A percentile compares a stretch with the other conserved stretches of the same genome.
Evolutionary conservation across 2,113 vertebrate species (phyloP).

Genomic region (Centrocercus urophasianus): DNA sequence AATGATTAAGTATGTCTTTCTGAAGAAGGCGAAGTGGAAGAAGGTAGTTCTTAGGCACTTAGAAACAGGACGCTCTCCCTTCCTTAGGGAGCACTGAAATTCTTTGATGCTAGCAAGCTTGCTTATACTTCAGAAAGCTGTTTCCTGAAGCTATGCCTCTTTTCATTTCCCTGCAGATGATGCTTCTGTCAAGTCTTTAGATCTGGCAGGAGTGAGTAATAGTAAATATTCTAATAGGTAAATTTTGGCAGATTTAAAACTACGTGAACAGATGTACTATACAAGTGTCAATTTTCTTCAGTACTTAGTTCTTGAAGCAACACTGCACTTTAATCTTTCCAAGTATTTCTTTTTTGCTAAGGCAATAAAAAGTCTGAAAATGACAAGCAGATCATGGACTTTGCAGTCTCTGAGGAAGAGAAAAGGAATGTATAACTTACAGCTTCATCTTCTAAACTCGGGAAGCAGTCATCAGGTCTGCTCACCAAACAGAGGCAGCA

Average conservation of each 20-base stretch:
- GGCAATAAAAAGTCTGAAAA: conserved; percentile 41
- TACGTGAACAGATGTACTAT: background rate
- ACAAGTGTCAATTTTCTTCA: background rate
- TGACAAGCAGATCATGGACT: background rate
- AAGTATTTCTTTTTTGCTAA: background rate
- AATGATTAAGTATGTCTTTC: background rate
- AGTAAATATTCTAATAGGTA: background rate
- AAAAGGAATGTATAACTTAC: background rate
- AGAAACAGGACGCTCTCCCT: fast-evolving
- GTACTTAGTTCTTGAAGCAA: background rate
- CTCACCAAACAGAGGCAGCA: background rate
- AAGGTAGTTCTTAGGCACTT: background rate
- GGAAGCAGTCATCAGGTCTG: background rate
- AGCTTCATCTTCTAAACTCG: background rate
- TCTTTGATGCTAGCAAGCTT: background rate
- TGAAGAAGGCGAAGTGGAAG: background rate
- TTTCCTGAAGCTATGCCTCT: background rate
- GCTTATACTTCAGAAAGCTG: background rate
- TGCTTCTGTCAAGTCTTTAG: background rate
- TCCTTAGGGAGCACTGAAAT: background rate
- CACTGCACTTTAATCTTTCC: conserved; percentile 48
- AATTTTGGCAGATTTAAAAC: background rate
- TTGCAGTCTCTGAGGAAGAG: background rate
- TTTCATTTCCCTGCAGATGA: background rate
- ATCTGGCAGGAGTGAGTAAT: background rate